Evolutionary conservation across 2,797 vertebrate genomes (phyloP), one percentile per base, ranked within the genome.

Genomic region (Cetoscarus ocellatus): DNA sequence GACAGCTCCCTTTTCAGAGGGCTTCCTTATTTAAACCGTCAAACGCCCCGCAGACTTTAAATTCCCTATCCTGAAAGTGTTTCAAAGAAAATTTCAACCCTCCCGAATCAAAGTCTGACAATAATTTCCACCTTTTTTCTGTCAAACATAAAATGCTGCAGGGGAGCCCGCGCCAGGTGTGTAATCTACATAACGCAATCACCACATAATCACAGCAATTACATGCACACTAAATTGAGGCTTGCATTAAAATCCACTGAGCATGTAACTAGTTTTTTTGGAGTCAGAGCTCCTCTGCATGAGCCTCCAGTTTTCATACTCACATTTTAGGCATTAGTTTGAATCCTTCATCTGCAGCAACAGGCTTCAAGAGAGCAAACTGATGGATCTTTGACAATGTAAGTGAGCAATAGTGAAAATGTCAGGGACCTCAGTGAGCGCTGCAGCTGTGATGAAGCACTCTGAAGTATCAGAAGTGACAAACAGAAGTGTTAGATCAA

Each of bases 131-230:
- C 43, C 49, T 79, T 67, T 27, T 77, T 53, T 69, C 64, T 68
- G 74, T 72, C 60, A 71, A 73, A 71, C 56, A 61, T 34, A 77
- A 79, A 79, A 38, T 79, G 72, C 79, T 73, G 59, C 40, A 13
- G 42, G n/a, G 40, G 27, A 54, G 52, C 34, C 52, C 9, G 35
- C 38, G 18, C 10, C 86, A 91, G 86, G 84, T 87, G 84, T 90
- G 70, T 86, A 86, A 90, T 91, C 83, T 84, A 88, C 83, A 86
- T 83, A 89, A 86, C 71, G 73, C 84, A 90, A 89, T 87, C 85
- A 83, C 68, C 62, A 61, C 68, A 84, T 90, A 91, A 91, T 91
- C 85, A 89, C 84, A 79, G 80, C 79, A 88, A 87, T 90, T 84
- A 83, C 73, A 80, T 73, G 75, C 79, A 65, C 70, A 79, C 59